Conservation (phyloP, 2,888 invertebrate species). For the Athalia rosae region DNA sequence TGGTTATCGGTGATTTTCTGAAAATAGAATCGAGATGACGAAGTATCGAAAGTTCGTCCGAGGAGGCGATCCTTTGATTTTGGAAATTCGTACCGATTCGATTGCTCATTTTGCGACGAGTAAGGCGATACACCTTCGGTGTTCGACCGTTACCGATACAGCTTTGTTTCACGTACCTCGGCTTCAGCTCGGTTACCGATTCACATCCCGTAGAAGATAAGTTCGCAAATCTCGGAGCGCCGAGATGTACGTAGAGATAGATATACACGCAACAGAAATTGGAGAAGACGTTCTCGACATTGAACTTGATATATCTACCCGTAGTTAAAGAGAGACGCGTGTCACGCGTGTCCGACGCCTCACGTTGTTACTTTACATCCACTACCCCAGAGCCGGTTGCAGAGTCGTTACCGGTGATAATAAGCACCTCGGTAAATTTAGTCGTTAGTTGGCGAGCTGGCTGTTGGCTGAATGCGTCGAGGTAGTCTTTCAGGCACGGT, state of each 20-base stretch:
- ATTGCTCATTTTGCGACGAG: neutral
- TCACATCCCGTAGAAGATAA: neutral
- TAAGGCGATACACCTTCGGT: neutral
- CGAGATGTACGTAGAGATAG: neutral
- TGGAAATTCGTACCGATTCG: conserved; percentile 18
- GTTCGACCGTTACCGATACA: conserved; percentile 33
- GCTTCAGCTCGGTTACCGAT: neutral
- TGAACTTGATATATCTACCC: conserved; percentile 25
- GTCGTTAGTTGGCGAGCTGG: conserved; percentile 59
- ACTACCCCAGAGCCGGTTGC: neutral
- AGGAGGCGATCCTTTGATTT: neutral
- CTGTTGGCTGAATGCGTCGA: conserved; percentile 46
- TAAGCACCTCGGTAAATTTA: conserved; percentile 63
- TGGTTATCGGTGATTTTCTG: too few species aligned
- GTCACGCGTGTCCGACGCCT: conserved; percentile 14
- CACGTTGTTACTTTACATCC: conserved; percentile 24
- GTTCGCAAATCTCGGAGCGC: neutral
- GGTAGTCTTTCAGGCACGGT: conserved; percentile 16
- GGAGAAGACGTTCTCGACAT: neutral
- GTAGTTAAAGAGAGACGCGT: neutral
- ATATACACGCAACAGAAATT: neutral
- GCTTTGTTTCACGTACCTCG: neutral
- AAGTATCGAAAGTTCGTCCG: conserved; percentile 5
- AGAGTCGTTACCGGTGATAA: conserved; percentile 41
- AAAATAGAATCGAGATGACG: too few species aligned